Evolutionary conservation across 1,140 invertebrate genomes (phyloP), one percentile per base, ranked within the genome.

Genomic region (Drosophila sturtevanti): DNA sequence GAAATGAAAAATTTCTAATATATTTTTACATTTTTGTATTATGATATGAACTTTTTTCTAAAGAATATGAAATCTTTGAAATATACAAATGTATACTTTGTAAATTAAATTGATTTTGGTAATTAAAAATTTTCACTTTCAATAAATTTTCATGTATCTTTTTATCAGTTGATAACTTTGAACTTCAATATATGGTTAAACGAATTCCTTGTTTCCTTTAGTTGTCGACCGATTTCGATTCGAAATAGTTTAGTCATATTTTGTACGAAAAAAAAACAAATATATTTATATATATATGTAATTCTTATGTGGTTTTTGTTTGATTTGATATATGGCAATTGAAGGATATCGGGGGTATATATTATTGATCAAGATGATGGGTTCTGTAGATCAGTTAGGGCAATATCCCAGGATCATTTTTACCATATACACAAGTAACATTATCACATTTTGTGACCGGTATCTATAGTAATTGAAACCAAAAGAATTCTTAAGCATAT

Each of bases 61-160:
- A 6, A 16, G 14, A 16, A 14, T 41, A 18, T 41, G 6, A 41
- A 37, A 12, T 11, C 35, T 37, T 37, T 37, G 2, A 37, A 37
- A 12, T 37, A 12, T 34, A 34, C 3, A 41, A 3, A 38, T 38
- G 37, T 9, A 38, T n/a, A 5, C 12, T 38, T 31, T 14, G 12
- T 38, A n/a, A 38, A 9, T 14, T 41, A 4, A 41, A 41, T 14
- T 14, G 7, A 41, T n/a, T n/a, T n/a, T n/a, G n/a, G n/a, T n/a
- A n/a, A n/a, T n/a, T n/a, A n/a, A n/a, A n/a, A n/a, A 44, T 48
- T 48, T 48, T 48, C 41, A 48, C 41, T 48, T 48, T 48, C 41
- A 48, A 48, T 48, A 4, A 48, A 48, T 48, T 48, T 44, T 18
- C 41, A 16, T 41, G n/a, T 41, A 5, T 41, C 14, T 18, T 18